Evolutionary conservation across 2,797 vertebrate species (phyloP), one percentile per base, ranked within the genome.

Genomic region (Nasua narica): DNA sequence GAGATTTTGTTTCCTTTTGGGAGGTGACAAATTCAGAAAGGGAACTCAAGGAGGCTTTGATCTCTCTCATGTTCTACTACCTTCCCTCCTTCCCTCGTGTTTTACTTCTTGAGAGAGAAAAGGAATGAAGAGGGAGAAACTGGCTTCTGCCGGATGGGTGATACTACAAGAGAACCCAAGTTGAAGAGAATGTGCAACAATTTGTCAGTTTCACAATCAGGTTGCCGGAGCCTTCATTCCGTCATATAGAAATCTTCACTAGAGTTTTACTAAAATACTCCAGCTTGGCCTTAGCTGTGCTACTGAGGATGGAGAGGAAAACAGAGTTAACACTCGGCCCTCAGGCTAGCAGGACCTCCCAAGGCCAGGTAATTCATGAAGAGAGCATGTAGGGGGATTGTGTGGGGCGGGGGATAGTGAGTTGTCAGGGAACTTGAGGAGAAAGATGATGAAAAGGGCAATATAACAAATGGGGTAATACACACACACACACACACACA

Each of bases 21-120:
- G 58, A 96, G n/a, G 4, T n/a, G 25, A 87, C 4, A n/a, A 27
- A 74, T 67, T 88, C 56, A n/a, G 43, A 92, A 96, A 81, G 46
- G 43, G 29, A 95, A 96, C 27, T 74, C 52, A 77, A 90, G 46
- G 35, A 69, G 12, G 8, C 62, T 84, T 97, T 46, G 54, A 7
- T 82, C 15, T 62, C n/a, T 93, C 43, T 84, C 14, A 25, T 2
- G 11, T 62, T 92, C 46, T 48, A 76, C 16, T 32, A 76, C 72
- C 43, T 11, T 15, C 27, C 35, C n/a, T 43, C 43, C 43, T 48
- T 60, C 35, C 92, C 32, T 67, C 25, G 32, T 2, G 21, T 62
- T 90, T 79, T 69, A 58, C 35, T 87, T 95, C 60, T 77, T 56
- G 23, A 97, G 37, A 88, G 27, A 92, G 60, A 92, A 32, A 81